A percentile compares a stretch with the other conserved stretches of the same genome.
Conservation (phyloP, 2,797 vertebrate genomes). For the Falco peregrinus region DNA sequence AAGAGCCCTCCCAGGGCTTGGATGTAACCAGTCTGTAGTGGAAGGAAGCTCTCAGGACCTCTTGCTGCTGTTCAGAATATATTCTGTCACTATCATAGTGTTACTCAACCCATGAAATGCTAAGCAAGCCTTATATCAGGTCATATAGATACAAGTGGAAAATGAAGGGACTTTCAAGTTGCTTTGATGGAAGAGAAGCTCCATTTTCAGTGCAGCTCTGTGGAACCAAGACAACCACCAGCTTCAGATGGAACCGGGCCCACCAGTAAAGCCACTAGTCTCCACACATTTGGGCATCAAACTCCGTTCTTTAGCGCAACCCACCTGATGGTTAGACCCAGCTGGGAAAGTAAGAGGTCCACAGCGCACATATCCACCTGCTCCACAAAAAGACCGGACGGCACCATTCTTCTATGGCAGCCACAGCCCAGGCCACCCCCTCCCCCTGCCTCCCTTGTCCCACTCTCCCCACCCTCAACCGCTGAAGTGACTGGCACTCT, state of each 20-base stretch:
- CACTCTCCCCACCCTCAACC: neutral
- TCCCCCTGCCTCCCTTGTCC: neutral
- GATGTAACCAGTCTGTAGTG: neutral
- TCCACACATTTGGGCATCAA: neutral
- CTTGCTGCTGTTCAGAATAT: neutral
- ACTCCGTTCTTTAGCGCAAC: rapidly evolving
- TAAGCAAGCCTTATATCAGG: neutral
- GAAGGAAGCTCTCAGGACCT: neutral
- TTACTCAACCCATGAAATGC: neutral
- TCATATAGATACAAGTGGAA: neutral
- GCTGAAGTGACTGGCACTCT: neutral
- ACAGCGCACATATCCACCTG: neutral
- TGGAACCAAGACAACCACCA: neutral
- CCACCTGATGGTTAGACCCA: neutral
- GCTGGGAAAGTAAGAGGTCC: neutral
- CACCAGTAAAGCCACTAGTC: neutral
- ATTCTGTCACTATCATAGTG: neutral
- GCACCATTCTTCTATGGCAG: neutral
- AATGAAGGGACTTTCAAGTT: neutral
- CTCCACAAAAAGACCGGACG: neutral
- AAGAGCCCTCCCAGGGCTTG: neutral
- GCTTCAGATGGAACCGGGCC: neutral
- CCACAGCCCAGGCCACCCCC: neutral
- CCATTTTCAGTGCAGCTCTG: neutral
- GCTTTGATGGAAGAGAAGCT: neutral